phyloP scores from a whole-genome alignment of 2,888 invertebrate genomes.

The Andrena fulva region DNA sequence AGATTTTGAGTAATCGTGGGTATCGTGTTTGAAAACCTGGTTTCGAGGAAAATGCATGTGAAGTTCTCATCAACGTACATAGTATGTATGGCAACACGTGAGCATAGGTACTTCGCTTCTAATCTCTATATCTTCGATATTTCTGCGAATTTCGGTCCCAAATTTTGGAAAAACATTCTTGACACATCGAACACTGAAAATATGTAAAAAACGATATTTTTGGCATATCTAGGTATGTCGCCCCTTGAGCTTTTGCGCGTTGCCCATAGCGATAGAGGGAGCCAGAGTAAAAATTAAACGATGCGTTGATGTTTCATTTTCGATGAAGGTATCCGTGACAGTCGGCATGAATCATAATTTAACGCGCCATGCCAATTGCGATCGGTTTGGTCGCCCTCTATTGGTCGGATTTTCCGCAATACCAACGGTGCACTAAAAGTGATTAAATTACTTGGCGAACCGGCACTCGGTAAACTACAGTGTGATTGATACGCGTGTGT shows the following conservation, averaged over 20 bases:
- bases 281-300: background rate
- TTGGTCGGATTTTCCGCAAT: slow-evolving; percentile 69
- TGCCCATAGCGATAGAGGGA: background rate
- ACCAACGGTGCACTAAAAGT: slow-evolving; percentile 71
- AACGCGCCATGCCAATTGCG: slow-evolving; percentile 41
- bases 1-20: too few relatives aligned
- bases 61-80: too few relatives aligned
- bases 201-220: too few relatives aligned
- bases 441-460: slow-evolving; percentile 74
- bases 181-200: too few relatives aligned
- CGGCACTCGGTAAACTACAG: slow-evolving; percentile 68
- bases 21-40: too few relatives aligned
- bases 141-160: too few relatives aligned
- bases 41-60: too few relatives aligned
- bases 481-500: slow-evolving; percentile 69
- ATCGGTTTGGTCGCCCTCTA: slow-evolving; percentile 59
- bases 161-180: too few relatives aligned
- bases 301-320: background rate
- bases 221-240: too few relatives aligned
- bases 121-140: too few relatives aligned
- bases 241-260: background rate
- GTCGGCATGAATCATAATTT: slow-evolving; percentile 55
- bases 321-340: background rate
- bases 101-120: too few relatives aligned
- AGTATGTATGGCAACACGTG: too few relatives aligned